Evolutionary conservation across 2,797 vertebrate species (phyloP).

Genomic region (Bufotes viridis): DNA sequence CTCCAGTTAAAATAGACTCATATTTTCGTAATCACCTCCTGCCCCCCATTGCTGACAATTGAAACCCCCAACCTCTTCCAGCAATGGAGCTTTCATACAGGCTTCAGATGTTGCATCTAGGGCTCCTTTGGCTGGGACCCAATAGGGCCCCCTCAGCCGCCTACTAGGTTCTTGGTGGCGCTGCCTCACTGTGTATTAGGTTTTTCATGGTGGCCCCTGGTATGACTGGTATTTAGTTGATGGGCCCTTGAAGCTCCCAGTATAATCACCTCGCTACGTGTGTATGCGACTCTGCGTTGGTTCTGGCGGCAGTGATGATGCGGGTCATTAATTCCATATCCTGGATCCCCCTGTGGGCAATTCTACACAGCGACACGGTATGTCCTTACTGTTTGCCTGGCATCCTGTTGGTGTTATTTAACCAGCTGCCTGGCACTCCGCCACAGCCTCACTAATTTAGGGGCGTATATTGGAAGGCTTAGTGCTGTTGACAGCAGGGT

Average conservation of each 20-base stretch:
- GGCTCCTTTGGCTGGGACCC: no score
- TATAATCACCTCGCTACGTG: not conserved
- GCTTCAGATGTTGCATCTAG: no score
- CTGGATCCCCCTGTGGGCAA: not conserved
- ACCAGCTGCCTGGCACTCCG: constrained; percentile 37
- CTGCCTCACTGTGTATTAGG: no score
- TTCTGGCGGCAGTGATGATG: not conserved
- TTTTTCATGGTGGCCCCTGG: not conserved
- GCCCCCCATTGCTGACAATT: no score
- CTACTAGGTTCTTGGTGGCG: no score
- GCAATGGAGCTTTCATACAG: no score
- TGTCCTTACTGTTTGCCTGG: constrained; percentile 16
- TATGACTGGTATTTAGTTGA: not conserved
- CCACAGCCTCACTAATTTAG: not conserved
- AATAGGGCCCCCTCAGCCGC: no score
- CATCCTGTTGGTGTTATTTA: constrained; percentile 18
- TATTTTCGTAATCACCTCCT: no score
- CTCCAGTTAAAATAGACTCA: no score
- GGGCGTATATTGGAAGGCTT: constrained; percentile 20
- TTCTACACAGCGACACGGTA: not conserved
- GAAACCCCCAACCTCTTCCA: no score
- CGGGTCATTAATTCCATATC: not conserved
- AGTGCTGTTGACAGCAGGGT: constrained; percentile 20
- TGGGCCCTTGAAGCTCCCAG: not conserved
- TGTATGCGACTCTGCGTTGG: not conserved